Evolutionary conservation across 2,113 vertebrate genomes (phyloP).

Genomic region (Vombatus ursinus): DNA sequence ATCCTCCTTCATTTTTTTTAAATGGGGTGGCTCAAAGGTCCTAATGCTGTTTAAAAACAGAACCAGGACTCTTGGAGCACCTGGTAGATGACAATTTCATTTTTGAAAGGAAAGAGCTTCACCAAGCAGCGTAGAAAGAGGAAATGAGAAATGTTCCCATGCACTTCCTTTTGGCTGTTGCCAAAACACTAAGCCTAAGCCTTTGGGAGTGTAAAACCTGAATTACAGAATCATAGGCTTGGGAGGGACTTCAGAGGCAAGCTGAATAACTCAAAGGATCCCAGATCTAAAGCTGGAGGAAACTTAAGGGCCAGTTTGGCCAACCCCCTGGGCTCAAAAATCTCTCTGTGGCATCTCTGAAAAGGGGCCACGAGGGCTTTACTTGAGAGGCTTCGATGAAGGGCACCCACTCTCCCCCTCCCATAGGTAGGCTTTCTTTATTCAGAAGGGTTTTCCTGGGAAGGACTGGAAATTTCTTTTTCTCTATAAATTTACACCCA

Average conservation of each 20-base stretch:
- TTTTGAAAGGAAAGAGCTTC: background rate
- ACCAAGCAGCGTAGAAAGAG: background rate
- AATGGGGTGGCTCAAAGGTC: background rate
- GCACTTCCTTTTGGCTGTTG: background rate
- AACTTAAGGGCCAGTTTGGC: background rate
- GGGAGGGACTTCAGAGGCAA: background rate
- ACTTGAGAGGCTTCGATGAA: background rate
- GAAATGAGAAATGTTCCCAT: background rate
- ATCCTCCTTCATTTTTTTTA: background rate
- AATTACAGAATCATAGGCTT: background rate
- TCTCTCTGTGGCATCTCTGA: background rate
- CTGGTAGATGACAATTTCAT: background rate
- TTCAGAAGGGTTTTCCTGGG: background rate
- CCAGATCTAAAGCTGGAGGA: background rate
- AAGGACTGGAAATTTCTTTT: background rate
- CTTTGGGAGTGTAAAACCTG: background rate
- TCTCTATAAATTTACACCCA: background rate
- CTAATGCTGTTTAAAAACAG: background rate
- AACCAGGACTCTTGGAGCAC: background rate
- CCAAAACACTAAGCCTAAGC: background rate
- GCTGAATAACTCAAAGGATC: background rate
- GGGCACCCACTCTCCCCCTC: background rate
- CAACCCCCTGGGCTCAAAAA: background rate
- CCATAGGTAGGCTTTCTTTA: background rate
- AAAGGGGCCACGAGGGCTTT: background rate